Base-by-base conservation (phyloP, 30 jellyfish, hydroid and myxozoan species). In the Aurelia aurita complex sp. Pacific region DNA sequence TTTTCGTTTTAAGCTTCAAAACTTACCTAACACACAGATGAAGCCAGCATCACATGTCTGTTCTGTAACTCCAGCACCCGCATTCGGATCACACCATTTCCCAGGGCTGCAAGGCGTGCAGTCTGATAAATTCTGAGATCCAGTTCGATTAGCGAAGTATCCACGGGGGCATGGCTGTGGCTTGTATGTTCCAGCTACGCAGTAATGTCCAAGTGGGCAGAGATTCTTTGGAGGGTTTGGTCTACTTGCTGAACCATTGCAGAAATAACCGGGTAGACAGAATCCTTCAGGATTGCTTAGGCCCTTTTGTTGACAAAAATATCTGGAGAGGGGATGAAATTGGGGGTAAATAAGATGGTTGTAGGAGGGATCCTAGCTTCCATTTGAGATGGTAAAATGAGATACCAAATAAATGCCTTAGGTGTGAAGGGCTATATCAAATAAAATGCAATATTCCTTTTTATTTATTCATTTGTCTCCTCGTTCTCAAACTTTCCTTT, bases 21-120 rank as follows among this genome's bases (percentile, higher is more conserved):
- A 7, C 57, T 12, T 72, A 94, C 98, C 98, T 17, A 67, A 69
- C 3, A 88, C 96, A 74, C 98, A 94, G 35, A 94, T 84, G 77
- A 79, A 94, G 15, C 98, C 98, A 9, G 96, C 91, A 40, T 69
- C 73, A 57, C 98, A 94, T n/a, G 71, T 82, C 65, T 89, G 90
- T 67, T 94, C 98, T 16, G 83, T 74, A 19, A 94, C 98, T 4
- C 88, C 89, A 19, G 95, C 96, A 2, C 98, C 98, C 12, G 96
- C 94, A 67, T 89, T 88, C 1, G 98, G 98, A 69, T 94, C 94
- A 62, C 98, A 94, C 98, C 98, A 94, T 78, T 88, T 94, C 15
- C 98, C 98, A 36, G 91, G 91, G 64, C 98, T 88, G 86, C 98
- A 94, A 14, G 98, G 94, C 61, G 88, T 88, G 87, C 98, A 94